These are phyloP conservation scores for Agrotis ipsilon DNA, from an alignment of 2,888 invertebrate species.

Conservation along the genomic window DNA sequence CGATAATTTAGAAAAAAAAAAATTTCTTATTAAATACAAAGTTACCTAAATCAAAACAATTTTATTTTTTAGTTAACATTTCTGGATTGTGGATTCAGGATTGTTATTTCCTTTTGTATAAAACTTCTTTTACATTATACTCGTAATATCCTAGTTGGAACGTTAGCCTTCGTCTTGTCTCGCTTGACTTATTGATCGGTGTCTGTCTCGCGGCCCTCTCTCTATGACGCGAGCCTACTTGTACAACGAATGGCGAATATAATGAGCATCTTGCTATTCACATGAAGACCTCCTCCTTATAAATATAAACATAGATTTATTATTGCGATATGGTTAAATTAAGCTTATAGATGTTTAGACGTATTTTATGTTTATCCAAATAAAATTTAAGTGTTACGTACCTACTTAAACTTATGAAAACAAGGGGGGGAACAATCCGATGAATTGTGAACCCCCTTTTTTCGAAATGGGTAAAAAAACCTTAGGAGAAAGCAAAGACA, in stretches of 20 bases:
- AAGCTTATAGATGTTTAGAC: too few relatives aligned
- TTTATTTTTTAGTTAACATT: too few relatives aligned
- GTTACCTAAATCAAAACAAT: too few relatives aligned
- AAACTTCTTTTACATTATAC: neutral
- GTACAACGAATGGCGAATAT: neutral
- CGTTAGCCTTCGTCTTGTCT: slow-evolving; percentile 52
- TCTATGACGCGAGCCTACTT: slow-evolving; percentile 15
- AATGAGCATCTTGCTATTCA: slow-evolving; percentile 43
- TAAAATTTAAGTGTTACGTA: neutral
- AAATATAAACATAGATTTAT: neutral
- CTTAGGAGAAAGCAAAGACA: too few relatives aligned
- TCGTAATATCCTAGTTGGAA: slow-evolving; percentile 1
- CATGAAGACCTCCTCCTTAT: slow-evolving; percentile 1
- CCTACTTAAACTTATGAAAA: too few relatives aligned
- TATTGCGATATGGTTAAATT: neutral
- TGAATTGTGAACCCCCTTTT: too few relatives aligned
- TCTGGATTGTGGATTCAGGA: too few relatives aligned
- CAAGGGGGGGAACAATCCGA: too few relatives aligned
- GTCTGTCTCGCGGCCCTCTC: slow-evolving; percentile 34
- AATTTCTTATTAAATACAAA: neutral
- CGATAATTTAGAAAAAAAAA: neutral
- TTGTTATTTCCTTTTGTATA: neutral
- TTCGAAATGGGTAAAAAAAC: too few relatives aligned
- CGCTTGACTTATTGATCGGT: slow-evolving; percentile 67
- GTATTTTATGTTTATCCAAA: neutral